Base-by-base conservation (phyloP, 2,797 vertebrate species). In the Mycteria americana region DNA sequence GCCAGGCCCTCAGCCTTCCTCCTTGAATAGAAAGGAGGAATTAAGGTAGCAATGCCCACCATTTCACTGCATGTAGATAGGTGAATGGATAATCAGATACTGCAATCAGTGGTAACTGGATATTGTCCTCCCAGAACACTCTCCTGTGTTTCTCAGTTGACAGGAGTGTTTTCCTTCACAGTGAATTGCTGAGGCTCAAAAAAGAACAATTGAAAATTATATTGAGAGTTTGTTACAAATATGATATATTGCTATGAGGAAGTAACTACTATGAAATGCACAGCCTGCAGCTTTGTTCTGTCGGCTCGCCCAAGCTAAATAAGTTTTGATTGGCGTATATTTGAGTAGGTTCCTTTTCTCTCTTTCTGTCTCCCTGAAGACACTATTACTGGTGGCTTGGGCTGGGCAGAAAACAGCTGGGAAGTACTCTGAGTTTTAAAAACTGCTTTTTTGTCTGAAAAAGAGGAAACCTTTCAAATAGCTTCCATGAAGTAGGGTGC, bases 141-240 rank as follows among this genome's bases (percentile, higher is more conserved):
- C 33, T 57, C 33, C 15, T 9, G 39, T 21, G 21, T 77, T 79
- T 78, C 48, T 64, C 90, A 60, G 28, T 67, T 81, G 70, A 68
- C 54, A 69, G 33, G 9, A 81, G 50, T 59, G 31, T 51, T 92
- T 88, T 88, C 35, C 53, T 85, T 68, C 35, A 7, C 21, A 21
- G 30, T 37, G 45, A 68, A n/a, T 72, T 77, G 50, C 67, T 82
- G 28, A 76, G 33, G 31, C 50, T 90, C n/a, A 56, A 37, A 69
- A 64, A 75, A 86, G 25, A 92, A 18, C 3, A 33, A 43, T 0
- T 67, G 80, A 48, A 75, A 93, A 93, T 93, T 33, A 30, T 45
- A 64, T 81, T 82, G 80, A 54, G 85, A 60, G 28, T 85, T 76
- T 93, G 63, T 93, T 89, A 87, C 67, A 94, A 87, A 88, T 91